Percentiles rank a stretch among this genome's conserved stretches.
Evolutionary conservation across 2,888 invertebrate genomes (phyloP).

Genomic region (Ectemnius continuus): DNA sequence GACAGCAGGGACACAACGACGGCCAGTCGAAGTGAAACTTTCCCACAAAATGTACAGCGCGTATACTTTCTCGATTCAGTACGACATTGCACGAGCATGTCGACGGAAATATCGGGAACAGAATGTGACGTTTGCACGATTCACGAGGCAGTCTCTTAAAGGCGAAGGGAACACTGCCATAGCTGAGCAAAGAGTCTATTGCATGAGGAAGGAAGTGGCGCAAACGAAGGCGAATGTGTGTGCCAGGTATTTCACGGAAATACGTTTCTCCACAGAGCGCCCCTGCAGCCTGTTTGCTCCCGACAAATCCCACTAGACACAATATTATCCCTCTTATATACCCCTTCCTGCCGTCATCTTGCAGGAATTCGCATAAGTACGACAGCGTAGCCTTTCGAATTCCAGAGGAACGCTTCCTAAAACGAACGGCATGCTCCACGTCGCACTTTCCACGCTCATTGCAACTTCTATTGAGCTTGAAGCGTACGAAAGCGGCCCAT

Average conservation of each 20-base stretch:
- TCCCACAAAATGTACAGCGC: too few relatives aligned
- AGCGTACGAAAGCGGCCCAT: conserved; percentile 27
- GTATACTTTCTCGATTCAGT: too few relatives aligned
- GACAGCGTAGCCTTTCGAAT: conserved; percentile 45
- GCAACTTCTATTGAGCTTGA: conserved; percentile 45
- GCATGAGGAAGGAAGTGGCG: conserved; percentile 41
- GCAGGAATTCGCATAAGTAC: conserved; percentile 45
- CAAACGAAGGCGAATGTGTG: conserved; percentile 23
- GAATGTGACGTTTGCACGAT: too few relatives aligned
- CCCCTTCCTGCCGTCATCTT: conserved; percentile 53
- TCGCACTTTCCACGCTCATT: conserved; percentile 52
- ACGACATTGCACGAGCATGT: too few relatives aligned
- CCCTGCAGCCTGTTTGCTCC: conserved; percentile 61
- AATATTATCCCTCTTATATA: conserved; percentile 66
- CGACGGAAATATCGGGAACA: too few relatives aligned
- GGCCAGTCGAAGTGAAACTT: too few relatives aligned
- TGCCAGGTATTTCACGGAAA: conserved; percentile 59
- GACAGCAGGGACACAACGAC: too few relatives aligned
- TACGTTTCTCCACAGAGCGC: conserved; percentile 60
- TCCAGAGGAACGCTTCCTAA: conserved; percentile 50
- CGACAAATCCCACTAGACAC: conserved; percentile 65
- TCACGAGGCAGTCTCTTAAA: too few relatives aligned
- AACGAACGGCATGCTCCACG: conserved; percentile 47
- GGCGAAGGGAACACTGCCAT: too few relatives aligned
- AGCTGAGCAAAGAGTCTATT: too few relatives aligned